These are phyloP conservation scores for Aethina tumida DNA, from an alignment of 1,140 invertebrate genomes.

Conservation along the genomic window DNA sequence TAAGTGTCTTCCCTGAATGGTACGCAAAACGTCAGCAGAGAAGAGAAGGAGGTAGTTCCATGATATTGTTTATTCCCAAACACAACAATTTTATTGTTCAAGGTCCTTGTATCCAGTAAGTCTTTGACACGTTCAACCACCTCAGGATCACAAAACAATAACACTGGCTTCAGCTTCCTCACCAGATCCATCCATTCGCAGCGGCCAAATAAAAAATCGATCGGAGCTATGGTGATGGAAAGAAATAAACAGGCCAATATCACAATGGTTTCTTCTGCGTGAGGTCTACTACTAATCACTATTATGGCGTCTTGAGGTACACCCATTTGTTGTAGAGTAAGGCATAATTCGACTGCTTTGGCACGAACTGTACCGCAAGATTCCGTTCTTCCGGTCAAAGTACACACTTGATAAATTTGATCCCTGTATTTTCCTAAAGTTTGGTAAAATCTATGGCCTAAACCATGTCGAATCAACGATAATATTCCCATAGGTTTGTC, in stretches of 20 bases:
- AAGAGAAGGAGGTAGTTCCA: too few relatives aligned
- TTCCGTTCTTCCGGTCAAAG: slow-evolving; percentile 20
- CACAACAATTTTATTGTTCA: too few relatives aligned
- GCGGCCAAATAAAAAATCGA: slow-evolving; percentile 17
- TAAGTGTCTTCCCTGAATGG: too few relatives aligned
- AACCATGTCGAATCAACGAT: too few relatives aligned
- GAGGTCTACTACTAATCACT: slow-evolving; percentile 19
- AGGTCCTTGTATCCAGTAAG: too few relatives aligned
- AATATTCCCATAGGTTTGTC: too few relatives aligned
- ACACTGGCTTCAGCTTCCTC: slow-evolving; percentile 21
- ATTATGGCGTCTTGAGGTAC: slow-evolving; percentile 22
- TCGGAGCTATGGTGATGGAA: slow-evolving; percentile 23
- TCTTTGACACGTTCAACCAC: too few relatives aligned
- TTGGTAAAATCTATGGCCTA: too few relatives aligned
- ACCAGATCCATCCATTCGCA: slow-evolving; percentile 18
- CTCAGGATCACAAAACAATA: slow-evolving; percentile 25
- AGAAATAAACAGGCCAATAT: slow-evolving; percentile 21
- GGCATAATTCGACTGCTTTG: slow-evolving; percentile 18
- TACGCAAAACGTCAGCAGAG: too few relatives aligned
- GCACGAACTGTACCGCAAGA: slow-evolving; percentile 20
- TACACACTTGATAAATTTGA: too few relatives aligned
- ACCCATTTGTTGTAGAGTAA: slow-evolving; percentile 15
- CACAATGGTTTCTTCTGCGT: slow-evolving; percentile 25
- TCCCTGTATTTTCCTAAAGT: too few relatives aligned
- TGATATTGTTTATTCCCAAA: too few relatives aligned